A percentile compares a stretch with the other conserved stretches of the same genome.
phyloP scores from a whole-genome alignment of 2,888 invertebrate genomes.

The Drosophila kanekoi region DNA sequence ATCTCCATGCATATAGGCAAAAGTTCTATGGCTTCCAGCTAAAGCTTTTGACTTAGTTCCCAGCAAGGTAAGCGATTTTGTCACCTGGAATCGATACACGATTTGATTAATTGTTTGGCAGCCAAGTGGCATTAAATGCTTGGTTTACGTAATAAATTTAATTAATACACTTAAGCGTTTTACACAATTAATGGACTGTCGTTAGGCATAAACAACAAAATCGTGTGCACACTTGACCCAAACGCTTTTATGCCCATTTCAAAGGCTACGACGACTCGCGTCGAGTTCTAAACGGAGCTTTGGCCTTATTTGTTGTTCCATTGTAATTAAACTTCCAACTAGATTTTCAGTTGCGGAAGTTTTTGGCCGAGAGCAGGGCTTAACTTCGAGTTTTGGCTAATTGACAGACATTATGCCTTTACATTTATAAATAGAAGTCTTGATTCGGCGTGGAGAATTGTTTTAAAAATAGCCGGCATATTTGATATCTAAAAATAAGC shows the following conservation, averaged over 20 bases:
- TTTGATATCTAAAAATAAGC: slow-evolving; percentile 52
- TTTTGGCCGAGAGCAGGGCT: slow-evolving; percentile 2
- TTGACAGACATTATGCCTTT: slow-evolving; percentile 66
- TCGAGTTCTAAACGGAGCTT: slow-evolving; percentile 40
- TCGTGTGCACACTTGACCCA: slow-evolving; percentile 70
- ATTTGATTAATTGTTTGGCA: slow-evolving; percentile 48
- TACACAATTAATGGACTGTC: slow-evolving; percentile 66
- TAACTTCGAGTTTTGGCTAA: slow-evolving; percentile 48
- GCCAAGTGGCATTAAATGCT: slow-evolving; percentile 52
- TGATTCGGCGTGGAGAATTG: slow-evolving; percentile 51
- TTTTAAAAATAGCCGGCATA: slow-evolving; percentile 54
- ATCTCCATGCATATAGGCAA: too few species aligned
- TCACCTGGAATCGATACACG: slow-evolving; percentile 38
- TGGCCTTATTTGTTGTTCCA: not conserved
- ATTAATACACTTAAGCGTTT: slow-evolving; percentile 63
- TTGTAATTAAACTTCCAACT: slow-evolving; percentile 10
- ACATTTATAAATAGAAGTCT: slow-evolving; percentile 68
- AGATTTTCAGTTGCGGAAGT: slow-evolving; percentile 49
- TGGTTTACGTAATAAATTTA: slow-evolving; percentile 60
- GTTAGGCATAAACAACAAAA: slow-evolving; percentile 48
- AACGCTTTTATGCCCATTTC: slow-evolving; percentile 43
- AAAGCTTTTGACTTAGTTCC: not conserved
- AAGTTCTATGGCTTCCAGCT: not conserved
- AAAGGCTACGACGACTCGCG: slow-evolving; percentile 28
- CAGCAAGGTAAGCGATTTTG: slow-evolving; percentile 31